A percentile compares a stretch with the other conserved stretches of the same genome.
These are phyloP conservation scores for Rhyacichthys aspro DNA, from an alignment of 2,797 vertebrate species.

Conservation along the genomic window DNA sequence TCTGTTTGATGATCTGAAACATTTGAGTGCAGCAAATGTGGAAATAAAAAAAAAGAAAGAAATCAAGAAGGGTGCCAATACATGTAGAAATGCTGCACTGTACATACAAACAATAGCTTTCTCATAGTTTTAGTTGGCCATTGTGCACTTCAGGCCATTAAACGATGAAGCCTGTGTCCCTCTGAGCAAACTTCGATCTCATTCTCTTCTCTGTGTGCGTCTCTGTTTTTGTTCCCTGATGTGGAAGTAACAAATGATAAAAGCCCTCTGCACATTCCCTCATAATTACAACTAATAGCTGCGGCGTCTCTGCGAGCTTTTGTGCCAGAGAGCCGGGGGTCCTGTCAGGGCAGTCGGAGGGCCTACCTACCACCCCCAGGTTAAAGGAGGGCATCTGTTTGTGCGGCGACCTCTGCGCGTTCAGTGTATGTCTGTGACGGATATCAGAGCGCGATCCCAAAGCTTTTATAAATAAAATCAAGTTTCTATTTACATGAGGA, in stretches of 20 bases:
- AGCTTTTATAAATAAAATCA: slow-evolving; percentile 46
- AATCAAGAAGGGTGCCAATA: too few relatives aligned
- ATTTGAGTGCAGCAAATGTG: too few relatives aligned
- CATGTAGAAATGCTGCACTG: too few relatives aligned
- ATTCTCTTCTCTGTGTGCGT: slow-evolving; percentile 42
- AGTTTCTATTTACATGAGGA: slow-evolving; percentile 64
- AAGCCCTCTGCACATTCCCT: slow-evolving; percentile 50
- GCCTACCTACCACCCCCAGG: neutral
- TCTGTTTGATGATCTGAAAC: too few relatives aligned
- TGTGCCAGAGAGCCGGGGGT: slow-evolving; percentile 18
- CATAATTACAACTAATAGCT: slow-evolving; percentile 77
- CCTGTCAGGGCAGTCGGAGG: slow-evolving; percentile 20
- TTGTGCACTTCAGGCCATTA: slow-evolving; percentile 7
- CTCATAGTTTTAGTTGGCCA: too few relatives aligned
- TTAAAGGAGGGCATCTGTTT: slow-evolving; percentile 4
- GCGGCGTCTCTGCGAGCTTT: slow-evolving; percentile 13
- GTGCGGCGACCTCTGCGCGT: neutral
- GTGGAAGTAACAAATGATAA: slow-evolving; percentile 65
- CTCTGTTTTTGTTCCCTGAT: slow-evolving; percentile 66
- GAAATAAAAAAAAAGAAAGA: too few relatives aligned
- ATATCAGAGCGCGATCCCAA: slow-evolving; percentile 34
- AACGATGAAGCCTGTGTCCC: slow-evolving; percentile 20
- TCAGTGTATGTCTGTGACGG: neutral
- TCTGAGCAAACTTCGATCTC: slow-evolving; percentile 12
- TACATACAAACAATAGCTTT: too few relatives aligned